Evolutionary conservation across 1,140 invertebrate genomes (phyloP).

Genomic region (Drosophila busckii): DNA sequence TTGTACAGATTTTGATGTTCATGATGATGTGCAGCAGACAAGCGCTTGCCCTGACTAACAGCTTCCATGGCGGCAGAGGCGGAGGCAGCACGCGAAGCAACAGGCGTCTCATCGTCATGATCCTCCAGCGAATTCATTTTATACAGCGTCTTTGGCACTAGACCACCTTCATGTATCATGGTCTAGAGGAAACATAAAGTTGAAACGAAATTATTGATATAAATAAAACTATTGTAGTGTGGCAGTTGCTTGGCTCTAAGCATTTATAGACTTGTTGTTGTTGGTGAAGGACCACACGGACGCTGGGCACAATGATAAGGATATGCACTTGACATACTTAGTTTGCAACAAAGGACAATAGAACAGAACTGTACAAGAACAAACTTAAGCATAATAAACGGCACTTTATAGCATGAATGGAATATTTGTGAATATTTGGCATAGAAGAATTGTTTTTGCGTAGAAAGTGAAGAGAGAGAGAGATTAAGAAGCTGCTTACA

Average conservation of each 20-base stretch:
- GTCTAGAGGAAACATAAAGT: conserved; percentile 81
- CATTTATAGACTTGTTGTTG: background rate
- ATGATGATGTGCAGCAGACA: conserved; percentile 57
- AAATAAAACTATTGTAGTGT: background rate
- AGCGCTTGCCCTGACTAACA: conserved; percentile 21
- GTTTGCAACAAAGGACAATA: conserved; percentile 24
- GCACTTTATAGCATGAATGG: conserved; percentile 8
- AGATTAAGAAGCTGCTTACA: conserved; percentile 65
- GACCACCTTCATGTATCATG: conserved; percentile 90
- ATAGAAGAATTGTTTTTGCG: conserved; percentile 1
- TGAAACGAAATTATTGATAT: background rate
- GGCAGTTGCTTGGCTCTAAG: conserved; percentile 11
- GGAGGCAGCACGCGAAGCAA: conserved; percentile 12
- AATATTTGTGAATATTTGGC: conserved; percentile 10
- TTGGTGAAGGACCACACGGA: conserved; percentile 10
- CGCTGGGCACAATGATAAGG: conserved; percentile 15
- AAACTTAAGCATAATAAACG: conserved; percentile 18
- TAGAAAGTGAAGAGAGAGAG: conserved; percentile 12
- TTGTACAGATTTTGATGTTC: conserved; percentile 81
- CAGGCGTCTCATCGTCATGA: conserved; percentile 78
- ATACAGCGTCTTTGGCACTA: conserved; percentile 94
- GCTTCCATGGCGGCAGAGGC: conserved; percentile 1
- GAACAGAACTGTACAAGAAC: conserved; percentile 6
- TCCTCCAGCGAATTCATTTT: conserved; percentile 85
- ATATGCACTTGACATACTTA: conserved; percentile 37